phyloP scores from a whole-genome alignment of 2,113 vertebrate species.

The Grus americana region DNA sequence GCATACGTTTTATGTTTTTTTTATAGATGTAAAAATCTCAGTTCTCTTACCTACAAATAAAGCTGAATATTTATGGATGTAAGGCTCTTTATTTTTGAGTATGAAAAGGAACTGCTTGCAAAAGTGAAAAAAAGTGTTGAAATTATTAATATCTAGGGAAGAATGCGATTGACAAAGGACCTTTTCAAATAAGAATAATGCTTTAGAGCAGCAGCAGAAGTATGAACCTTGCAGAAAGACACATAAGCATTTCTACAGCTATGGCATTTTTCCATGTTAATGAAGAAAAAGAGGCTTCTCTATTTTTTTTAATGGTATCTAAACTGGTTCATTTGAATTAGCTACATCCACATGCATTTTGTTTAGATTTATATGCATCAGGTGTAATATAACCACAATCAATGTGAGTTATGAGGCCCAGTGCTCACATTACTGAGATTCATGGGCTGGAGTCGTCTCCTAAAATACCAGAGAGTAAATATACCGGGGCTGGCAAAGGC shows the following conservation, averaged over 20 bases:
- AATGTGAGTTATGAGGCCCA: conserved; percentile 86
- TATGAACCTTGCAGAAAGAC: background rate
- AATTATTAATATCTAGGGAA: conserved; percentile 52
- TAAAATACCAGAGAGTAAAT: conserved; percentile 67
- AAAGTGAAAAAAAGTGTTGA: conserved; percentile 46
- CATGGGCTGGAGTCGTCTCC: conserved; percentile 82
- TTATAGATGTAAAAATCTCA: background rate
- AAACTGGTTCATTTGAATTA: conserved; percentile 70
- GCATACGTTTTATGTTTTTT: background rate
- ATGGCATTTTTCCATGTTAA: background rate
- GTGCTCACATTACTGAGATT: conserved; percentile 86
- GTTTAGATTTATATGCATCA: conserved; percentile 82
- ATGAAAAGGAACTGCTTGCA: conserved; percentile 46
- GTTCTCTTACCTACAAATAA: background rate
- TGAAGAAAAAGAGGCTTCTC: conserved; percentile 40
- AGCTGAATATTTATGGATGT: conserved; percentile 48
- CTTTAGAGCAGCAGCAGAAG: conserved; percentile 43
- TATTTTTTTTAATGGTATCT: conserved; percentile 47
- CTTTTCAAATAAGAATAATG: conserved; percentile 33
- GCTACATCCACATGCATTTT: conserved; percentile 80
- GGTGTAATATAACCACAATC: conserved; percentile 84
- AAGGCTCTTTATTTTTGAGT: conserved; percentile 48
- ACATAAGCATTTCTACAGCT: background rate
- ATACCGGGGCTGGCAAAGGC: conserved; percentile 69
- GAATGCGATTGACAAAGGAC: conserved; percentile 1